A percentile compares a stretch with the other conserved stretches of the same genome.
These are phyloP conservation scores for Eupithecia exiguata DNA, from an alignment of 2,888 invertebrate species.

Conservation along the genomic window DNA sequence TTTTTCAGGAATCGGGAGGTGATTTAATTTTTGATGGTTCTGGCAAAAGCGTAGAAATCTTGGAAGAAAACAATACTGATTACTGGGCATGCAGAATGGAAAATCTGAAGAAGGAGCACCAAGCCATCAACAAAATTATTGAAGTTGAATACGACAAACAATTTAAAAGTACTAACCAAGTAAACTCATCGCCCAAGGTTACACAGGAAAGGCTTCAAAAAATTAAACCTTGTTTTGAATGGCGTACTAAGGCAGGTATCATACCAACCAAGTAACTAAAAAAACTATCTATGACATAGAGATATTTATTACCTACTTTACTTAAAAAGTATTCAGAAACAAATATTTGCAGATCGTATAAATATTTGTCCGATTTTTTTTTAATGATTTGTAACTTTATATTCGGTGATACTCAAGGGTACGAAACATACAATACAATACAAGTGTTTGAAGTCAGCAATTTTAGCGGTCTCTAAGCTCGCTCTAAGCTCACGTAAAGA, in stretches of 20 bases:
- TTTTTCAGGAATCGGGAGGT: constrained; percentile 52
- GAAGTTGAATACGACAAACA: constrained; percentile 73
- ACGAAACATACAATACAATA: no score
- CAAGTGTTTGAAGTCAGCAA: no score
- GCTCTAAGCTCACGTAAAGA: no score
- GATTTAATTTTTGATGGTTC: constrained; percentile 54
- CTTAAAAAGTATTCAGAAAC: no score
- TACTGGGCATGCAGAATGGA: constrained; percentile 75
- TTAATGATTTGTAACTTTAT: no score
- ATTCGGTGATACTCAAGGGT: no score
- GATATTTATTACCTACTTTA: no score
- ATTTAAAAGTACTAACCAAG: constrained; percentile 61
- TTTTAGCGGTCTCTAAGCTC: no score
- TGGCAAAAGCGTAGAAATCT: constrained; percentile 48
- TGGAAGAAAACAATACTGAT: constrained; percentile 59
- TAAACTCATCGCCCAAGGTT: constrained; percentile 57
- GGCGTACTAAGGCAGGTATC: constrained; percentile 64
- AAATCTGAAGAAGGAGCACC: constrained; percentile 71
- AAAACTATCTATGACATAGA: no score
- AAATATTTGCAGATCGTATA: no score
- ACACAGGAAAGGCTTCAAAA: constrained; percentile 64
- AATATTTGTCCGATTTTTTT: no score
- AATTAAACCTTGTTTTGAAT: constrained; percentile 72
- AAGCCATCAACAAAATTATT: constrained; percentile 71
- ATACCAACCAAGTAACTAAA: no score